Base-by-base conservation (phyloP, 2,888 invertebrate genomes). In the Eumerus sabulonum region DNA sequence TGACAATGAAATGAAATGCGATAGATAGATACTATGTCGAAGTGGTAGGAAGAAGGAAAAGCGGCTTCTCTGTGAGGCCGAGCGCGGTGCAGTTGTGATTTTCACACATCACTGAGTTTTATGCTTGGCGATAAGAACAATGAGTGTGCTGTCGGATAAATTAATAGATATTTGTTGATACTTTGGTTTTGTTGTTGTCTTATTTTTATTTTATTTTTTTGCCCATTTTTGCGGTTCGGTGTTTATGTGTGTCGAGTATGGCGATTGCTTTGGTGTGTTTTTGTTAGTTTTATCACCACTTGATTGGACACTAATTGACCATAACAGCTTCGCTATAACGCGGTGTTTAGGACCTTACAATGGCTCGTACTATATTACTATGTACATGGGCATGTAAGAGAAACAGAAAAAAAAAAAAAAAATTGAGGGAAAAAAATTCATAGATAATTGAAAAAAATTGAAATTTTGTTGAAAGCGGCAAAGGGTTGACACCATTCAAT, bases 241-340 rank as follows among this genome's bases (percentile, higher is more conserved):
- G 45, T 62, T 60, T 42, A 45, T 62, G 45, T 42, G 35, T 62
- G 51, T 71, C 18, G 14, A 51, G 51, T 51, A 51, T 38, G 57
- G 57, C 40, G n/a, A 40, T 50, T 67, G 71, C 12, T 63, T 67
- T 77, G 63, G 72, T 67, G 72, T 72, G 62, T 77, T 77, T 67
- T 72, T 63, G 77, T 77, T 51, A 77, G 72, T 67, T 77, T 68
- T 77, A 77, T 72, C 72, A 72, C 77, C 72, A 77, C 48, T 77
- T 72, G 67, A 77, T 77, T 77, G 77, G 72, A 68, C 72, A 71
- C 72, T 77, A 77, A 77, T 77, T 77, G 67, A 72, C 67, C 77
- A 72, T 77, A 77, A 72, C 77, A 67, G 72, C 47, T 57, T 42
- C 18, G 36, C 48, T 70, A 70, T 70, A 59, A 76, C 18, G 48